phyloP scores from a whole-genome alignment of 2,113 vertebrate genomes.

The Panthera leo region DNA sequence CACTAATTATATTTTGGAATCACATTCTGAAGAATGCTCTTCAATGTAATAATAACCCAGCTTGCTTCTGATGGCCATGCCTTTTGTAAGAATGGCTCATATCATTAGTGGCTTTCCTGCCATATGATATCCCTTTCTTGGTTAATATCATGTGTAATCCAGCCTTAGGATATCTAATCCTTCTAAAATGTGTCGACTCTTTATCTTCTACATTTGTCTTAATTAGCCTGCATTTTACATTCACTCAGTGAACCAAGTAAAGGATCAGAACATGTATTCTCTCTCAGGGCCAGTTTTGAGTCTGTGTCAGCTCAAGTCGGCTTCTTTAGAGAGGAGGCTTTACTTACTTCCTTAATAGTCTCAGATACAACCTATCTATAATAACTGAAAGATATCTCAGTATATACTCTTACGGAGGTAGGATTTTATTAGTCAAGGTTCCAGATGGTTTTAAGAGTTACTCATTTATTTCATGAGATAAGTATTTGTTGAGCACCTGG shows the following conservation, averaged over 20 bases:
- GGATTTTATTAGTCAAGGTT: not conserved
- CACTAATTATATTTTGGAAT: slow-evolving; percentile 56
- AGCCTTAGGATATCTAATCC: not conserved
- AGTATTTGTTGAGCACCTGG: not conserved
- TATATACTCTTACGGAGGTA: not conserved
- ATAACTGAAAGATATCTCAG: not conserved
- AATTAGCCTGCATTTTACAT: not conserved
- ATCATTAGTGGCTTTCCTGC: slow-evolving; percentile 24
- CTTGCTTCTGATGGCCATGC: not conserved
- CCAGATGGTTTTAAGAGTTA: not conserved
- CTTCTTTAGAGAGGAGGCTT: not conserved
- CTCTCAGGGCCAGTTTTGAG: not conserved
- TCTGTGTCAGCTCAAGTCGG: not conserved
- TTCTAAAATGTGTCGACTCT: slow-evolving; percentile 25
- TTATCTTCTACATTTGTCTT: slow-evolving; percentile 31
- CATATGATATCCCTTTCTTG: not conserved
- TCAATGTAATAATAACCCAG: not conserved
- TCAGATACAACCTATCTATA: not conserved
- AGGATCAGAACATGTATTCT: not conserved
- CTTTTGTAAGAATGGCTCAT: not conserved
- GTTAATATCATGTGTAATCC: slow-evolving; percentile 30
- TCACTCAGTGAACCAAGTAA: not conserved
- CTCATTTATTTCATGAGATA: slow-evolving; percentile 13
- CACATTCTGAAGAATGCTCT: slow-evolving; percentile 24
- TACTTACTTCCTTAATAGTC: not conserved